Base-by-base conservation (phyloP, 2,888 invertebrate species). In the Aplocera efformata region DNA sequence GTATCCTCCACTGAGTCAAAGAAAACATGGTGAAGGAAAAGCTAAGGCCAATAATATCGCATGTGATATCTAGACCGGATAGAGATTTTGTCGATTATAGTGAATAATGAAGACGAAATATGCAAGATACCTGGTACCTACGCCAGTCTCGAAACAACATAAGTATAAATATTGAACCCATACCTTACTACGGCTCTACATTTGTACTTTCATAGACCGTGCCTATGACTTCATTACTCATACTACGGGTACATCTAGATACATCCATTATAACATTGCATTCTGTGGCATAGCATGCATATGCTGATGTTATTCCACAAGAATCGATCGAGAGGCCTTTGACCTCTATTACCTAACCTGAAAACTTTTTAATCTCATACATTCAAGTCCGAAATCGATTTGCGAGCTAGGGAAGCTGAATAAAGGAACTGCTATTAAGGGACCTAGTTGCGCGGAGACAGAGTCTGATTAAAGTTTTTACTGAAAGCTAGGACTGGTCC, bases 271-370 rank as follows among this genome's bases (percentile, higher is more conserved):
- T 5, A 22, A 24, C 31, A 21, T 9, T 26, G 22, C 31, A 21
- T 20, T 10, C 8, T n/a, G 9, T 23, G 24, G 20, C 13, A 17
- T 31, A 10, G n/a, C 26, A 32, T 47, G 39, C 47, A 42, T 39
- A 32, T 23, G 9, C 23, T 21, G 28, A 26, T 10, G 21, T 39
- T 13, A 21, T 36, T 47, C 23, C 13, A 33, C 11, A 9, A 27
- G 7, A 26, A 42, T 47, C 47, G 39, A 47, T 42, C 20, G 17
- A 31, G 42, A 35, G 42, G 39, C 13, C 10, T 36, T 37, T 47
- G 42, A 42, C 24, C n/a, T 28, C 6, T 28, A 23, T 26, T 25
- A 23, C 6, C 21, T 27, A 28, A 33, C 37, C 33, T 37, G 26
- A 8, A 31, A 38, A 34, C 38, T 37, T 28, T 37, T 40, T 36